These are phyloP conservation scores for Monoplex corrugatus DNA, from an alignment of 2,888 invertebrate genomes.

Conservation along the genomic window DNA sequence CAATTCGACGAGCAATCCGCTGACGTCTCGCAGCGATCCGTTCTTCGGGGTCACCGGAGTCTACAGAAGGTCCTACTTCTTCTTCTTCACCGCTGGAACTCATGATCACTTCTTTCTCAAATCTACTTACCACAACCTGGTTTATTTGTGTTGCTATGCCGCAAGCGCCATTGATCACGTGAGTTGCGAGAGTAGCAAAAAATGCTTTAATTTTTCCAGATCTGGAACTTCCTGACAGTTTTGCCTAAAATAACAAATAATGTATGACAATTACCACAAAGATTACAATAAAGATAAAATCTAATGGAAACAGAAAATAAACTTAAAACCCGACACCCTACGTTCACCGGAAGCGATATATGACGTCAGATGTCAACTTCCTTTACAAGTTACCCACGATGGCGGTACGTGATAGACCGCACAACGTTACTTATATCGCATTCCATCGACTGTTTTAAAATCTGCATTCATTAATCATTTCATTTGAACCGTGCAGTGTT, in stretches of 20 bases:
- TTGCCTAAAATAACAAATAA: no score
- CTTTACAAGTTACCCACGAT: slow-evolving; percentile 71
- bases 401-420: slow-evolving; percentile 72
- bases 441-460: no score
- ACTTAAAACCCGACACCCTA: no score
- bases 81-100: slow-evolving; percentile 80
- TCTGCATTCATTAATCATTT: no score
- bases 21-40: slow-evolving; percentile 87
- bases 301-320: background rate
- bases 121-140: background rate
- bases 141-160: slow-evolving; percentile 49
- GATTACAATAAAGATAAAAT: no score
- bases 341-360: background rate
- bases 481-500: no score
- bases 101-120: slow-evolving; percentile 63
- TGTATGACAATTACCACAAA: no score
- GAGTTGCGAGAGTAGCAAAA: slow-evolving; percentile 7
- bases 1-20: slow-evolving; percentile 85
- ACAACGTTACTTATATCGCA: no score
- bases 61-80: slow-evolving; percentile 80
- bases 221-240: no score
- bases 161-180: slow-evolving; percentile 54
- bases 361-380: slow-evolving; percentile 56
- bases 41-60: slow-evolving; percentile 86
- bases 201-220: no score